A percentile compares a stretch with the other conserved stretches of the same genome.
phyloP scores from a whole-genome alignment of 2,113 vertebrate genomes.

The Tychaedon coryphoeus region DNA sequence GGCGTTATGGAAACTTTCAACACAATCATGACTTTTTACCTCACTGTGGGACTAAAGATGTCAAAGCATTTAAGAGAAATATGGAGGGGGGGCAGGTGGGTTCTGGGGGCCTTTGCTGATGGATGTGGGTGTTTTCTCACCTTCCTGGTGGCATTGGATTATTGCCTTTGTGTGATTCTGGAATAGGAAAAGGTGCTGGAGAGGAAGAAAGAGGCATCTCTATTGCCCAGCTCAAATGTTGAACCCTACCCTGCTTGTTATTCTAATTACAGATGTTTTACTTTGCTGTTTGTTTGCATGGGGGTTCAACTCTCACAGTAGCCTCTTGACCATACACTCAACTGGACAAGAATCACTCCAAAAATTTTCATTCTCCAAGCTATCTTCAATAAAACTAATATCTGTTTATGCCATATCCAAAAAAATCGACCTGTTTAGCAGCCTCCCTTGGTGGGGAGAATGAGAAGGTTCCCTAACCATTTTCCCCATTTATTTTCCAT shows the following conservation, averaged over 20 bases:
- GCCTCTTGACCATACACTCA: not conserved
- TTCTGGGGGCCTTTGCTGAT: not conserved
- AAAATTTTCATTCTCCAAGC: not conserved
- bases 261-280: not conserved
- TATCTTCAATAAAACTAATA: not conserved
- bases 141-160: not conserved
- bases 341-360: not conserved
- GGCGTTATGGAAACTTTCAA: not conserved
- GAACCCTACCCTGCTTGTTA: not conserved
- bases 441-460: not conserved
- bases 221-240: not conserved
- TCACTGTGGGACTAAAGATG: not conserved
- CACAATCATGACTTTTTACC: rapidly evolving
- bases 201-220: not conserved
- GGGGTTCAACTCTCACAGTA: not conserved
- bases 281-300: not conserved
- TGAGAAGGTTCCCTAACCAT: not conserved
- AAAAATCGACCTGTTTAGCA: not conserved
- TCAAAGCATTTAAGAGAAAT: not conserved
- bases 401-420: not conserved
- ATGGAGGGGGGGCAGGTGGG: rapidly evolving
- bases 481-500: not conserved
- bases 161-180: not conserved
- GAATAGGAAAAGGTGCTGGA: not conserved
- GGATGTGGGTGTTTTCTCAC: not conserved